phyloP scores from a whole-genome alignment of 2,113 vertebrate species.

The Seriola aureovittata region DNA sequence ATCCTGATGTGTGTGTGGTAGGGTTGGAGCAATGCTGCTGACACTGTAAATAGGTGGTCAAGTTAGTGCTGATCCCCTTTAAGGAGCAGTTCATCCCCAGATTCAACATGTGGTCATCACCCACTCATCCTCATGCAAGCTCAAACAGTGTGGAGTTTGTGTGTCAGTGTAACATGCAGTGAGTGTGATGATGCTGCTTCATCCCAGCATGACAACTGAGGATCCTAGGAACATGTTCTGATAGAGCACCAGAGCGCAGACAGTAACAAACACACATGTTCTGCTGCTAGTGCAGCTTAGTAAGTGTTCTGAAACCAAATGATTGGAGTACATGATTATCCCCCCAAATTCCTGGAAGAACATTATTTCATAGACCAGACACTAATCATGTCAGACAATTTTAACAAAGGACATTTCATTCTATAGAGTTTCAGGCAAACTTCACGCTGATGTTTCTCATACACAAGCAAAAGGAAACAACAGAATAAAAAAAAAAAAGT shows the following conservation, averaged over 20 bases:
- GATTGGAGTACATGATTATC: not conserved
- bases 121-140: not conserved
- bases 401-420: not conserved
- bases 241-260: not conserved
- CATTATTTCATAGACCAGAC: not conserved
- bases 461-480: not conserved
- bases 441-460: not conserved
- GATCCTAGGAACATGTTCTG: not conserved
- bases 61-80: not conserved
- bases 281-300: not conserved
- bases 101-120: not conserved
- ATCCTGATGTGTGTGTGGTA: not conserved
- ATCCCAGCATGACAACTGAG: not conserved
- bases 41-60: not conserved
- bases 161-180: not conserved
- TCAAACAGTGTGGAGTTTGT: not conserved
- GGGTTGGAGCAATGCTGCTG: not conserved
- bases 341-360: not conserved
- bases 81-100: conserved; percentile 20
- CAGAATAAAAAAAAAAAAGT: not conserved
- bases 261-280: too few species aligned
- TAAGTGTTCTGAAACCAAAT: conserved; percentile 3
- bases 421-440: not conserved
- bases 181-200: not conserved
- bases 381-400: not conserved